These are phyloP conservation scores for Penaeus monodon DNA, from an alignment of 2,888 invertebrate genomes.

Conservation along the genomic window DNA sequence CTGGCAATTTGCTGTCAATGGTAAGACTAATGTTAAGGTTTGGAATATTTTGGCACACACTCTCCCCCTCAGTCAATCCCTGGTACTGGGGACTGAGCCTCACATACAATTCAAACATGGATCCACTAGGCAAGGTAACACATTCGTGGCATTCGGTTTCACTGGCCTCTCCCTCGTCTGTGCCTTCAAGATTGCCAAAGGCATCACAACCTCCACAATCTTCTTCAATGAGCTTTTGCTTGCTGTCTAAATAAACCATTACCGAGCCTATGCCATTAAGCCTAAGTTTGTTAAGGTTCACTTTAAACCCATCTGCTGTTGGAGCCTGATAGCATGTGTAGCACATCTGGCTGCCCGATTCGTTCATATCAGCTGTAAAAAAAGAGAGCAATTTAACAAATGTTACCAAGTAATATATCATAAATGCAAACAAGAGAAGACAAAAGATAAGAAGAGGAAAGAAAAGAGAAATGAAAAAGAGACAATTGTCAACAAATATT, in stretches of 20 bases:
- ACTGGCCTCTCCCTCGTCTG: not conserved
- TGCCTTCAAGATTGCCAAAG: not conserved
- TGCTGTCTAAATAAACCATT: slow-evolving; percentile 45
- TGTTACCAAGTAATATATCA: not conserved
- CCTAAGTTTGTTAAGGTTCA: slow-evolving; percentile 21
- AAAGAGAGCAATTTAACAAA: not conserved
- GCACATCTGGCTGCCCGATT: slow-evolving; percentile 29
- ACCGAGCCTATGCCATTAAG: slow-evolving; percentile 43
- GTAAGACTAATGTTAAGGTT: slow-evolving; percentile 36
- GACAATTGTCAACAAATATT: no score
- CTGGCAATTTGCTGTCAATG: slow-evolving; percentile 4
- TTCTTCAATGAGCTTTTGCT: not conserved
- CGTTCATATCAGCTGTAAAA: slow-evolving; percentile 44
- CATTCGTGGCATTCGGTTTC: slow-evolving; percentile 37
- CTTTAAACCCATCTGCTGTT: slow-evolving; percentile 3
- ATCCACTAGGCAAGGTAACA: slow-evolving; percentile 23
- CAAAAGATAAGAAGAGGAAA: no score
- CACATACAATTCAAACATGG: slow-evolving; percentile 43
- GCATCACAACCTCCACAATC: slow-evolving; percentile 40
- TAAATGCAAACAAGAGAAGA: not conserved
- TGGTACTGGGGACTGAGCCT: slow-evolving; percentile 11
- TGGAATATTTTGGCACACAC: slow-evolving; percentile 32
- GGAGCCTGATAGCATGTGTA: slow-evolving; percentile 43
- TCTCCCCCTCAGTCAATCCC: slow-evolving; percentile 13
- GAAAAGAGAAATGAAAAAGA: no score